Percentiles rank a stretch among this genome's conserved stretches.
Conservation (phyloP, 2,888 invertebrate genomes). For the Synergus itoensis region DNA sequence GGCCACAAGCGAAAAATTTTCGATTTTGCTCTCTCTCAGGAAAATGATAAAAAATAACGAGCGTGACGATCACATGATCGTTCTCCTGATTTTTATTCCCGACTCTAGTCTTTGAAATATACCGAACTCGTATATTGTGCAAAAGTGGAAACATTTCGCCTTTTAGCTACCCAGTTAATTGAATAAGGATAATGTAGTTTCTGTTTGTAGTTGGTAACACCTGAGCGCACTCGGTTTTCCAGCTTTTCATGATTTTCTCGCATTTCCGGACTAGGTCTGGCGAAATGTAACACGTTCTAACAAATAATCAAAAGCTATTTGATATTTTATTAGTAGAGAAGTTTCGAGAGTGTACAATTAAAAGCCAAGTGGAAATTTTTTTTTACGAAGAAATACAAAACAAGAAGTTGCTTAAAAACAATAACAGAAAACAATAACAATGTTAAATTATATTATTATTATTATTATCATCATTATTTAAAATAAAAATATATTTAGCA, state of each 20-base stretch:
- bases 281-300: background rate
- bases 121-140: background rate
- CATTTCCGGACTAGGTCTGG: background rate
- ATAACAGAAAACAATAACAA: no score
- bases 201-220: constrained; percentile 1
- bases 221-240: constrained; percentile 8
- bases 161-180: constrained; percentile 6
- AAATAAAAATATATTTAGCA: no score
- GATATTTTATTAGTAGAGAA: background rate
- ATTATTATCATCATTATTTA: no score
- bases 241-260: background rate
- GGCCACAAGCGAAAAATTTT: no score
- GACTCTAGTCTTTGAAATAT: background rate
- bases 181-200: constrained; percentile 22
- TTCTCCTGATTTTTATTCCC: background rate
- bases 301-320: background rate
- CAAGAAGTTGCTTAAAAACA: no score
- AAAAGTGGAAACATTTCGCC: constrained; percentile 1
- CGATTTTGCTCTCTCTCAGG: background rate
- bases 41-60: background rate
- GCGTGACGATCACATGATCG: background rate
- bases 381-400: background rate
- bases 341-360: background rate
- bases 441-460: no score
- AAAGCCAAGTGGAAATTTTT: no score